Evolutionary conservation across 1,140 invertebrate genomes (phyloP).

Genomic region (Chymomyza costata): DNA sequence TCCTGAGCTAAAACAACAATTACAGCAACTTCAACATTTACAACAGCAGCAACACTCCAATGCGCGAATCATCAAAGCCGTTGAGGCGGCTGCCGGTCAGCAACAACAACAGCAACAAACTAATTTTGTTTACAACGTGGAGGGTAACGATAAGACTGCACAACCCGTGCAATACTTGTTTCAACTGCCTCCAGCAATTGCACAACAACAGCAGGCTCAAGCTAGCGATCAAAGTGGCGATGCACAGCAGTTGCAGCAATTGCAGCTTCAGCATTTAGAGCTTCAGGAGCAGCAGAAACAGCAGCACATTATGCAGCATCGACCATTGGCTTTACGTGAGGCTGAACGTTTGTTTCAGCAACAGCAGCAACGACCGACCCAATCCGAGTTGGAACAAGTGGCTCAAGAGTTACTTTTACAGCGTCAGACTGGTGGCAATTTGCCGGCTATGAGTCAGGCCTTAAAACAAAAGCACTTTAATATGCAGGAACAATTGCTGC

Average conservation of each 20-base stretch:
- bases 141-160: conserved; percentile 61
- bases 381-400: conserved; percentile 69
- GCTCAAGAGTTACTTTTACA: conserved; percentile 66
- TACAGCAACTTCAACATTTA: conserved; percentile 65
- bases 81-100: conserved; percentile 71
- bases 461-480: conserved; percentile 67
- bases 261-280: conserved; percentile 46
- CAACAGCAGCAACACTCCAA: conserved; percentile 75
- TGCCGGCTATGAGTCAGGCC: conserved; percentile 64
- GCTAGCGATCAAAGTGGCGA: not conserved
- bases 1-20: conserved; percentile 74
- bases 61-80: conserved; percentile 72
- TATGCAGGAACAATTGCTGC: conserved; percentile 72
- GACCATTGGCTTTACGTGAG: conserved; percentile 38
- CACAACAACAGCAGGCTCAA: conserved; percentile 57
- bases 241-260: conserved; percentile 29
- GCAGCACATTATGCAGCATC: conserved; percentile 71
- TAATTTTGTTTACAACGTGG: conserved; percentile 73
- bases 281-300: conserved; percentile 28
- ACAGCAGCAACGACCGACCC: conserved; percentile 66
- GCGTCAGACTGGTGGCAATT: conserved; percentile 47
- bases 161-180: conserved; percentile 71
- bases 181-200: conserved; percentile 57
- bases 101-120: conserved; percentile 51
- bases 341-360: conserved; percentile 49